Conservation (phyloP, 2,113 vertebrate genomes). For the Labeo rohita region DNA sequence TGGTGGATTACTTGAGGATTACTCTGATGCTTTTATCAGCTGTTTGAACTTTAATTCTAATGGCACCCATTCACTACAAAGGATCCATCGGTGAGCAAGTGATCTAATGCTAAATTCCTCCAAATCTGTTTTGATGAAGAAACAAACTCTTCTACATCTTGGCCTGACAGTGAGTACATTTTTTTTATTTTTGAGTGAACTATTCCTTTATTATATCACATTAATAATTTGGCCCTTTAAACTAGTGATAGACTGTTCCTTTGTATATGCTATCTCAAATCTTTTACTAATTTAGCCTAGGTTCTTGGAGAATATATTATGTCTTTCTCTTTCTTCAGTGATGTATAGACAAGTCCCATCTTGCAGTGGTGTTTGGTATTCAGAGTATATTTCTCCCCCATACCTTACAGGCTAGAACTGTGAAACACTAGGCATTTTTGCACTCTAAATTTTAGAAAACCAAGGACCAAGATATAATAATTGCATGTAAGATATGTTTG, state of each 20-base stretch:
- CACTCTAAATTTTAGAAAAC: neutral
- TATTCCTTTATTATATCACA: neutral
- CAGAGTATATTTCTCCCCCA: conserved; percentile 27
- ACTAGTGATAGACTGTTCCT: neutral
- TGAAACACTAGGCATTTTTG: neutral
- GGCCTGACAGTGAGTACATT: too few species aligned
- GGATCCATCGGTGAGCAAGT: neutral
- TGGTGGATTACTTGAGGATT: neutral
- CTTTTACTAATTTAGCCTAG: conserved; percentile 23
- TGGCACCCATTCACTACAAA: neutral
- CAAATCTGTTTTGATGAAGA: neutral
- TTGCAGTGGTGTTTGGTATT: conserved; percentile 47
- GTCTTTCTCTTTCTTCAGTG: conserved; percentile 5
- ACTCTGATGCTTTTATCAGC: neutral
- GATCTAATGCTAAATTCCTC: neutral
- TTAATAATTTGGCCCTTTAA: neutral
- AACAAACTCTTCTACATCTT: neutral
- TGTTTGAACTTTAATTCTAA: too few species aligned
- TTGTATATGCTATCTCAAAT: conserved; percentile 6
- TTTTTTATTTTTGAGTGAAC: neutral
- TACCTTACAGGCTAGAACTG: conserved; percentile 41
- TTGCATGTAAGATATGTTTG: neutral
- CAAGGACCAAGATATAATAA: neutral
- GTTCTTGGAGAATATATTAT: neutral
- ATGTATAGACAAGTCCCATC: conserved; percentile 46